A percentile compares a stretch with the other conserved stretches of the same genome.
These are phyloP conservation scores for Brachyptera risi DNA, from an alignment of 2,888 invertebrate genomes.

Conservation along the genomic window DNA sequence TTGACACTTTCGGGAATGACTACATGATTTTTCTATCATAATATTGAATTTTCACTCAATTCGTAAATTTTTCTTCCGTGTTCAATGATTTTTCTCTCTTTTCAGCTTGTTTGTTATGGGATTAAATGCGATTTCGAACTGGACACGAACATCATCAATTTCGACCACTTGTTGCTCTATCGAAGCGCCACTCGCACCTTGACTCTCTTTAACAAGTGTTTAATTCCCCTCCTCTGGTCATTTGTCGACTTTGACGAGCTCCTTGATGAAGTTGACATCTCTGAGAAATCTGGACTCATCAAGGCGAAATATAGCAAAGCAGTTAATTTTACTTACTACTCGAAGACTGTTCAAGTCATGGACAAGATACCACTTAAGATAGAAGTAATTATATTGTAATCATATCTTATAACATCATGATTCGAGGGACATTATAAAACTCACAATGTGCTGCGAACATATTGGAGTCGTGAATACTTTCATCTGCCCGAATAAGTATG, in stretches of 20 bases:
- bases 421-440: too few relatives aligned
- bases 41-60: too few relatives aligned
- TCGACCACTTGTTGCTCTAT: conserved; percentile 53
- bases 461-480: too few relatives aligned
- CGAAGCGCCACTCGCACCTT: conserved; percentile 49
- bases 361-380: conserved; percentile 45
- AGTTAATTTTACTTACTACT: conserved; percentile 50
- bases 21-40: too few relatives aligned
- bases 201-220: conserved; percentile 54
- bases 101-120: conserved; percentile 50
- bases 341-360: conserved; percentile 48
- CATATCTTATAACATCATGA: too few relatives aligned
- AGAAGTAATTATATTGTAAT: conserved; percentile 42
- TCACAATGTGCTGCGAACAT: too few relatives aligned
- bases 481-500: too few relatives aligned
- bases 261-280: conserved; percentile 46
- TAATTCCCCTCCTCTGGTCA: conserved; percentile 54
- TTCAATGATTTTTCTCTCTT: not conserved
- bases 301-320: conserved; percentile 48
- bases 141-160: conserved; percentile 45
- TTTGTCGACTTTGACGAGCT: conserved; percentile 46
- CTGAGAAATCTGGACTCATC: conserved; percentile 47
- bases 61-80: too few relatives aligned
- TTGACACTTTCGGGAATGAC: too few relatives aligned
- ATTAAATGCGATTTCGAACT: conserved; percentile 50